Percentiles rank a stretch among this genome's conserved stretches.
Evolutionary conservation across 37 sponge, comb jelly and placozoan genomes (phyloP).

Genomic region (Agelas oroides): DNA sequence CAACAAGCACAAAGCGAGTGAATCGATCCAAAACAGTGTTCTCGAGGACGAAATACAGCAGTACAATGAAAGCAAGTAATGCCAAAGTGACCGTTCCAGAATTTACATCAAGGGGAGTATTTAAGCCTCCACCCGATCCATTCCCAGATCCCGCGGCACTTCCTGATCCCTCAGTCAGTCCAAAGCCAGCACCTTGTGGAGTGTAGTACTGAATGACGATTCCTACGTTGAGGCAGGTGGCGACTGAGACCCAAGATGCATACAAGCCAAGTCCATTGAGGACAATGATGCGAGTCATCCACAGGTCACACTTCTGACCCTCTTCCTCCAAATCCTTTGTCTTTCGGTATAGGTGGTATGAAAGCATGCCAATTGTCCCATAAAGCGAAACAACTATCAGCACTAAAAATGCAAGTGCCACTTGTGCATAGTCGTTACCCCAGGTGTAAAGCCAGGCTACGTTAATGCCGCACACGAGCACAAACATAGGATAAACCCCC

Average conservation of each 20-base stretch:
- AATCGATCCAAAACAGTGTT: slow-evolving; percentile 46
- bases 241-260: slow-evolving; percentile 15
- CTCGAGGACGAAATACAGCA: slow-evolving; percentile 50
- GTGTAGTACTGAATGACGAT: slow-evolving; percentile 13
- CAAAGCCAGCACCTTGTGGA: too few relatives aligned
- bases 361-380: not conserved
- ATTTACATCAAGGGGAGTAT: not conserved
- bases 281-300: slow-evolving; percentile 26
- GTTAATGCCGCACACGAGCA: slow-evolving; percentile 13
- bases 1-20: slow-evolving; percentile 14
- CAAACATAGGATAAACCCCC: slow-evolving; percentile 14
- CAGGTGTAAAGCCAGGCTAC: slow-evolving; percentile 51
- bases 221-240: slow-evolving; percentile 35
- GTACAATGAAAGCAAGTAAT: not conserved
- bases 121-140: too few relatives aligned
- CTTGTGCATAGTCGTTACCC: slow-evolving; percentile 25
- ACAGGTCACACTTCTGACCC: not conserved
- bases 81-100: slow-evolving; percentile 20
- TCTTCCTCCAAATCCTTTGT: not conserved
- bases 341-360: not conserved
- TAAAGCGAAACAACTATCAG: not conserved
- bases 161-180: too few relatives aligned
- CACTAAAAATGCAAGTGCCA: slow-evolving; percentile 47
- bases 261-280: slow-evolving; percentile 37
- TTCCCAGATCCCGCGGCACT: too few relatives aligned